Conservation (phyloP, 1,140 invertebrate genomes). For the Aphidius gifuensis region DNA sequence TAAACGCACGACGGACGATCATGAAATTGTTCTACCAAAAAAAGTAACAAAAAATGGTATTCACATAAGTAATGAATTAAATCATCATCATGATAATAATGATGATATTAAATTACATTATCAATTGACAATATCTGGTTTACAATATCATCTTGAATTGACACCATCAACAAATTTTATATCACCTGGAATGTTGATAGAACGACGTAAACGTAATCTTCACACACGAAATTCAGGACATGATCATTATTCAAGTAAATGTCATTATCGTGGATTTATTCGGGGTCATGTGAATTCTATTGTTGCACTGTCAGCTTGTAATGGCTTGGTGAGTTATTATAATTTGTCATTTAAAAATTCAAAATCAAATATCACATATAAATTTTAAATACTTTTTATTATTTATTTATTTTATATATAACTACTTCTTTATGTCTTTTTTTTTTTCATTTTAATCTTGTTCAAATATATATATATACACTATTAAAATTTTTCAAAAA, state of each 20-base stretch:
- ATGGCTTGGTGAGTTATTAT: conserved; percentile 72
- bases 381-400: background rate
- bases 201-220: conserved; percentile 61
- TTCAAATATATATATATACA: background rate
- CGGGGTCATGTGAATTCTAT: conserved; percentile 63
- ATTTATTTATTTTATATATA: background rate
- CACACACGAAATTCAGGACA: conserved; percentile 55
- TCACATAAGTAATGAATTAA: conserved; percentile 59
- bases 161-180: conserved; percentile 67
- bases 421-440: background rate
- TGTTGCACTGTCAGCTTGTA: conserved; percentile 75
- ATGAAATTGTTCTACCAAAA: conserved; percentile 58
- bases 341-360: background rate
- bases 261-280: conserved; percentile 75
- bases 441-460: too few relatives aligned
- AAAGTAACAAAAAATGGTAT: conserved; percentile 58
- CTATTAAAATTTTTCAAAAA: background rate
- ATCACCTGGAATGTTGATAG: conserved; percentile 67
- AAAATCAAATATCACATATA: background rate
- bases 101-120: conserved; percentile 54
- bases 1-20: conserved; percentile 42
- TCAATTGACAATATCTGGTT: conserved; percentile 55
- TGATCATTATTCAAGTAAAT: conserved; percentile 54
- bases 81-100: conserved; percentile 51
- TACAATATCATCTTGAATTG: conserved; percentile 58